Evolutionary conservation across 2,888 invertebrate species (phyloP).

Genomic region (Amblyjoppa proteus): DNA sequence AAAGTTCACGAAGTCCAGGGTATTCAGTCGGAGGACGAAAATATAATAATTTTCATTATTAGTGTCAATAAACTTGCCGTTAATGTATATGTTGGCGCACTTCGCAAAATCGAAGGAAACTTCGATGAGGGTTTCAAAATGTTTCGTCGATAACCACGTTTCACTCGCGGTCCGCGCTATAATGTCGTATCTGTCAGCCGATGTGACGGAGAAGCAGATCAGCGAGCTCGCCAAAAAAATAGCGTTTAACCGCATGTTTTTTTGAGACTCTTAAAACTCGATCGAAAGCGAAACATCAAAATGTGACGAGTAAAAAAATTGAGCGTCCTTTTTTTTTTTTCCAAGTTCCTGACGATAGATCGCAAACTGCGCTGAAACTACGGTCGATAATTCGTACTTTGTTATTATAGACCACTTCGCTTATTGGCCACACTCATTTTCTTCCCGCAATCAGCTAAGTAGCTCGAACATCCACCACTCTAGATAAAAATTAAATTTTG

Average conservation of each 20-base stretch:
- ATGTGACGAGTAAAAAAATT: not conserved
- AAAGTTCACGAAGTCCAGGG: not conserved
- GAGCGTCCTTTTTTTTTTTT: not conserved
- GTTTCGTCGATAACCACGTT: constrained; percentile 71
- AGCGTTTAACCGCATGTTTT: not conserved
- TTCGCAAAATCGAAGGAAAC: constrained; percentile 71
- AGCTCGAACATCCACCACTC: not conserved
- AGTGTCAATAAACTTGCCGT: constrained; percentile 66
- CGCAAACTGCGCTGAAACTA: not conserved
- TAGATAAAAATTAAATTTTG: no score
- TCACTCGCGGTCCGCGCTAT: constrained; percentile 16
- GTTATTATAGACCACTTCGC: not conserved
- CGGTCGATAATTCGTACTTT: not conserved
- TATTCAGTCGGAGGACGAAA: not conserved
- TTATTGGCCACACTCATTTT: not conserved
- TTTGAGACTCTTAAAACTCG: not conserved
- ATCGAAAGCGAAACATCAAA: not conserved
- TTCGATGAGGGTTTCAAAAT: constrained; percentile 71
- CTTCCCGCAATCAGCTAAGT: not conserved
- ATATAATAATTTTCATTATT: not conserved
- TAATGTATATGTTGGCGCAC: constrained; percentile 77
- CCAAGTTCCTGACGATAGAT: not conserved
- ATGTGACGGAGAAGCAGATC: constrained; percentile 16
- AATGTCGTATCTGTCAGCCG: constrained; percentile 51
- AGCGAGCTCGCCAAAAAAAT: not conserved